Evolutionary conservation across 2,888 invertebrate genomes (phyloP).

Genomic region (Gymnoscelis rufifasciata): DNA sequence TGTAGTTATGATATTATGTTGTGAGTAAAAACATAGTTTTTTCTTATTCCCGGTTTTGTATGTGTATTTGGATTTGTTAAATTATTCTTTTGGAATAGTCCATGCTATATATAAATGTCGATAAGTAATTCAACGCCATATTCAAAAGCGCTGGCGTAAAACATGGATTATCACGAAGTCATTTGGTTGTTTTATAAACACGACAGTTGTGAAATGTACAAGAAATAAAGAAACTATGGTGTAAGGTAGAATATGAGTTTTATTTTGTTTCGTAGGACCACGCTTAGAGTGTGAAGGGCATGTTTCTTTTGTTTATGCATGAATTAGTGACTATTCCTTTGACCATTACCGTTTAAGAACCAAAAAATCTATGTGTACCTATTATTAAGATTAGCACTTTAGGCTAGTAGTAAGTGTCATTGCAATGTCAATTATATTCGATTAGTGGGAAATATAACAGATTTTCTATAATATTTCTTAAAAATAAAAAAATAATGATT

Average conservation of each 20-base stretch:
- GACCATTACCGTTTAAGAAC: constrained; percentile 56
- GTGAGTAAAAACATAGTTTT: constrained; percentile 40
- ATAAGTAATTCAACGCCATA: constrained; percentile 1
- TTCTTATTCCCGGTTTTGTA: constrained; percentile 30
- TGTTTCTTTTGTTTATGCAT: constrained; percentile 54
- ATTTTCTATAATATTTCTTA: constrained; percentile 68
- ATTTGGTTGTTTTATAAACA: constrained; percentile 58
- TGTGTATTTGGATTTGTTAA: constrained; percentile 16
- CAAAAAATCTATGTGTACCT: constrained; percentile 63
- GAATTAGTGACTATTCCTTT: constrained; percentile 48
- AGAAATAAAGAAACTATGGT: constrained; percentile 68
- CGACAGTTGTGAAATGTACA: constrained; percentile 72
- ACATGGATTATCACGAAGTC: constrained; percentile 27
- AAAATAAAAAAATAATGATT: constrained; percentile 43
- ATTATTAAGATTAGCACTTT: constrained; percentile 73
- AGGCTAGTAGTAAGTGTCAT: constrained; percentile 77
- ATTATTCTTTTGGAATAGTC: constrained; percentile 6
- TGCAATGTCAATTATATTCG: constrained; percentile 78
- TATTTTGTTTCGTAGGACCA: constrained; percentile 52
- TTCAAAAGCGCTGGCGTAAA: not conserved
- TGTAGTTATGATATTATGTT: constrained; percentile 53
- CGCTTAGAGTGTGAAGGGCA: constrained; percentile 68
- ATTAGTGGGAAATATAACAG: constrained; percentile 68
- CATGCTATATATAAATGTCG: constrained; percentile 3
- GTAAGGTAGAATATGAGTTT: constrained; percentile 67